Evolutionary conservation across 2,888 invertebrate genomes (phyloP).

Genomic region (Coremacera marginata): DNA sequence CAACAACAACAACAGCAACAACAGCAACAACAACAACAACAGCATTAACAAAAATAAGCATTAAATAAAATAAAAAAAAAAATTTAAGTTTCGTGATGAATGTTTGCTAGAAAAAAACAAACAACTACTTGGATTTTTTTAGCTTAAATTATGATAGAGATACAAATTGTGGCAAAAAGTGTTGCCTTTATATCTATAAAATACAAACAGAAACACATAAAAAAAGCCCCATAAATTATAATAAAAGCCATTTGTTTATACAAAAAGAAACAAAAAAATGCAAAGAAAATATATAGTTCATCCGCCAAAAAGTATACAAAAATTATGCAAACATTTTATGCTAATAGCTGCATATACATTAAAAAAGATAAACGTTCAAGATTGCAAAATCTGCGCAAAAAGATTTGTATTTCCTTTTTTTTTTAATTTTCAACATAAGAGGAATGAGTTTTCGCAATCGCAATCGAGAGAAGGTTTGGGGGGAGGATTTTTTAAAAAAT

Average conservation of each 20-base stretch:
- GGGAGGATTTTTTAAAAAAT: too few relatives aligned
- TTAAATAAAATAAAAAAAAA: neutral
- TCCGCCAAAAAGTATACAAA: too few relatives aligned
- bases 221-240: neutral
- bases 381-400: too few relatives aligned
- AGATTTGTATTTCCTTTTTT: too few relatives aligned
- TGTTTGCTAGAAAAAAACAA: neutral
- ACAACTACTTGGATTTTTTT: neutral
- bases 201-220: neutral
- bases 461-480: too few relatives aligned
- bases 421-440: too few relatives aligned
- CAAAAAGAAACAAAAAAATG: neutral
- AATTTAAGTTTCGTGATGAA: constrained; percentile 15
- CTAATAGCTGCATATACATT: too few relatives aligned
- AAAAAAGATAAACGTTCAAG: too few relatives aligned
- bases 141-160: neutral
- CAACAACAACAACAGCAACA: neutral
- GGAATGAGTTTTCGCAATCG: too few relatives aligned
- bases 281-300: too few relatives aligned
- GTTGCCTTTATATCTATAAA: neutral
- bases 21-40: constrained; percentile 5
- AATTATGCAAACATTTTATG: too few relatives aligned
- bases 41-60: neutral
- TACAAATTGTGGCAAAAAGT: neutral
- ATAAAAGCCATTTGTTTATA: neutral